Evolutionary conservation across 2,113 vertebrate species (phyloP), one percentile per base, ranked within the genome.

Genomic region (Cebus imitator): DNA sequence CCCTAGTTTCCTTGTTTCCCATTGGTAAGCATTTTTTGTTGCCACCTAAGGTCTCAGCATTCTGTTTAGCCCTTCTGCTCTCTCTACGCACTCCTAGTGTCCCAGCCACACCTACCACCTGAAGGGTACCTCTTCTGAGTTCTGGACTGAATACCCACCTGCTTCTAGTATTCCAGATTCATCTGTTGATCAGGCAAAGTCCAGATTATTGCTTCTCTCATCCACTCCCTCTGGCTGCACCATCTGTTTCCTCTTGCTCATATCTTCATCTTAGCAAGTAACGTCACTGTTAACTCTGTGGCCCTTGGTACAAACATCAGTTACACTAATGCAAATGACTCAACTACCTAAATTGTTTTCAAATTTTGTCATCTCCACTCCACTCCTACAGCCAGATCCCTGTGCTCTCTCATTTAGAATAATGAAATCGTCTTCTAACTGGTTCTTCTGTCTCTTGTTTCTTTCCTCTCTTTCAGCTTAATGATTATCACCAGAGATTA

Each of bases 341-440:
- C 50, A 97, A 52, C 23, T 76, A 73, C 52, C 76, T 85, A 97
- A 97, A 96, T 92, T 78, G 72, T 95, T 96, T 94, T 92, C 76
- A 87, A 40, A 87, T 94, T 96, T 96, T 92, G 85, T 97, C 94
- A 91, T 87, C 76, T 97, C 64, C 57, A 97, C 48, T 84, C 57
- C 90, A 73, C 85, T 92, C 82, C 50, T 50, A 90, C 80, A 94
- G 84, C 66, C 78, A 88, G 80, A 87, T 92, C 50, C 76, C 81
- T 97, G 94, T 92, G 93, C 85, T 96, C 70, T 94, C 87, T 92
- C 97, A 96, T 82, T 85, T 90, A 70, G 64, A 92, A 76, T 95
- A 95, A 96, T 96, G 55, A 70, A 84, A 81, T 95, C 17, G 16
- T 50, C 87, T 96, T 75, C 80, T 93, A 96, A 96, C 86, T 95